A percentile compares a stretch with the other conserved stretches of the same genome.
phyloP scores from a whole-genome alignment of 2,797 vertebrate species.

The Squalus acanthias region DNA sequence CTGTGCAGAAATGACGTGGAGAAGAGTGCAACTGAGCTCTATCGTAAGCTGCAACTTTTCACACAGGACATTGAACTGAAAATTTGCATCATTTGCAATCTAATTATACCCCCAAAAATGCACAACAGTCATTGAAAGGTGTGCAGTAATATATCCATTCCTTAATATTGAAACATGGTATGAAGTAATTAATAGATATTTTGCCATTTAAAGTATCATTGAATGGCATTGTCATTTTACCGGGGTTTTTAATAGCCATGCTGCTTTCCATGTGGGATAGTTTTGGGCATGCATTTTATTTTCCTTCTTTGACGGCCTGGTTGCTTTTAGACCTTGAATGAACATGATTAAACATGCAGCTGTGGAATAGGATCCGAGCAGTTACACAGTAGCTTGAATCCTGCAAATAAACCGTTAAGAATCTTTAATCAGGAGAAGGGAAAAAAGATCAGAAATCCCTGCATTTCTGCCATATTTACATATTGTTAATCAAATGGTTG shows the following conservation, averaged over 20 bases:
- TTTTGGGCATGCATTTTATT: neutral
- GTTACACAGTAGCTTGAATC: neutral
- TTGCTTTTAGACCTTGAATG: slow-evolving; percentile 7
- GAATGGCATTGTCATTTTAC: neutral
- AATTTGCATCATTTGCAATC: neutral
- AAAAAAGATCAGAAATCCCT: no score
- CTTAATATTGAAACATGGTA: neutral
- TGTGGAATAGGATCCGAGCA: neutral
- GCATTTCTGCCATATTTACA: neutral
- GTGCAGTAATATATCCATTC: neutral
- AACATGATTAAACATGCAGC: slow-evolving; percentile 34
- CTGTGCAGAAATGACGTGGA: neutral
- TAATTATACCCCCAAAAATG: neutral
- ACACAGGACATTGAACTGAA: neutral
- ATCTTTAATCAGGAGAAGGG: neutral
- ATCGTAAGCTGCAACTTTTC: neutral
- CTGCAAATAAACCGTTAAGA: slow-evolving; percentile 32
- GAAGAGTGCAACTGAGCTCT: neutral
- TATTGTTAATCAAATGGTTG: neutral
- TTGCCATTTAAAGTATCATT: neutral
- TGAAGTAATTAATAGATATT: neutral
- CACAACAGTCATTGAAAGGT: neutral
- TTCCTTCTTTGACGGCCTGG: neutral
- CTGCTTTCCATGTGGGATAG: neutral
- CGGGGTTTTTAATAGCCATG: neutral